phyloP scores from a whole-genome alignment of 2,797 vertebrate species.

The Smutsia temminckii region DNA sequence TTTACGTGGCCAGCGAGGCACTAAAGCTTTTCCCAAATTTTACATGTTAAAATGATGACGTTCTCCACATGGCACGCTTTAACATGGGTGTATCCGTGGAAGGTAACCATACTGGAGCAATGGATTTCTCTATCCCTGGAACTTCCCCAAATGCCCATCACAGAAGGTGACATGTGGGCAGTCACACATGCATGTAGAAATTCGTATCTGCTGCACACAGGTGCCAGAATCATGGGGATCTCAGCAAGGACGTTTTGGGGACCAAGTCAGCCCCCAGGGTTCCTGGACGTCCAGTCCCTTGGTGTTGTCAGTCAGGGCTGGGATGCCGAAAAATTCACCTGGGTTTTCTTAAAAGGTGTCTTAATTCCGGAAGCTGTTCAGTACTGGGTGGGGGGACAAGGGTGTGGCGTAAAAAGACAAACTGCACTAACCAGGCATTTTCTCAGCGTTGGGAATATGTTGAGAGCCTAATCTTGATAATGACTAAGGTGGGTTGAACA shows the following conservation, averaged over 20 bases:
- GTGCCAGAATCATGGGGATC: fast-evolving
- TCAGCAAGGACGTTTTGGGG: fast-evolving
- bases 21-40: fast-evolving
- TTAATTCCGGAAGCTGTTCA: fast-evolving
- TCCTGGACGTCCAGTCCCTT: fast-evolving
- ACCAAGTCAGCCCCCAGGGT: fast-evolving
- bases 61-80: fast-evolving
- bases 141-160: fast-evolving
- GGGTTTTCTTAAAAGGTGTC: background rate
- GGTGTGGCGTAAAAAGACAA: fast-evolving
- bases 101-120: fast-evolving
- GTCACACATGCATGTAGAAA: fast-evolving
- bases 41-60: background rate
- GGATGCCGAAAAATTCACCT: too few relatives aligned
- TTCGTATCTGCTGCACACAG: fast-evolving
- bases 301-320: fast-evolving
- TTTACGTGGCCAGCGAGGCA: too few relatives aligned
- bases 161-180: too few relatives aligned
- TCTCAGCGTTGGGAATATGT: fast-evolving
- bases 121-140: background rate
- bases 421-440: fast-evolving
- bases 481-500: fast-evolving
- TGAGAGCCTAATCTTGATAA: fast-evolving
- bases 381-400: too few relatives aligned
- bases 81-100: fast-evolving